Conservation (phyloP, 2,888 invertebrate genomes). For the Tortrix viridana region DNA sequence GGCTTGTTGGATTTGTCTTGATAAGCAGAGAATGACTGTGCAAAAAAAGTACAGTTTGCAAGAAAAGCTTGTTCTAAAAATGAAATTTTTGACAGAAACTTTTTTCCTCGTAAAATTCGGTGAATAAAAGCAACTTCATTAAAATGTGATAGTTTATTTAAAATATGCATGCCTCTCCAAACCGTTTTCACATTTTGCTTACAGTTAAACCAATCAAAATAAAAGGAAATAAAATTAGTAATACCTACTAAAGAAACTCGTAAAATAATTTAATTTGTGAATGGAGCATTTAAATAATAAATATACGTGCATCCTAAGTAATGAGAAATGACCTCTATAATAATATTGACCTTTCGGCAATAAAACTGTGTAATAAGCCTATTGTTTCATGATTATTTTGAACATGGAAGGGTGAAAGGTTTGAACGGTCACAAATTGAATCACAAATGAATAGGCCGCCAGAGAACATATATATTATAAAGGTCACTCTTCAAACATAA, state of each 20-base stretch:
- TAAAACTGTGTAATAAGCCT: background rate
- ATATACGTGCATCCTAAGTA: slow-evolving; percentile 4
- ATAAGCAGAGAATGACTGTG: no score
- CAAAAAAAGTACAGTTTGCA: no score
- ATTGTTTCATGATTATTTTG: no score
- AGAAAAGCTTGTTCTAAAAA: no score
- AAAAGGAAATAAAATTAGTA: slow-evolving; percentile 25
- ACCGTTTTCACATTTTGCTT: slow-evolving; percentile 21
- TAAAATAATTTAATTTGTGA: slow-evolving; percentile 17
- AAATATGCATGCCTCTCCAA: slow-evolving; percentile 28
- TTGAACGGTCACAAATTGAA: no score
- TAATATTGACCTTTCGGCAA: background rate
- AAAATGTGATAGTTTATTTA: slow-evolving; percentile 27
- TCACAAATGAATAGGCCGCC: background rate
- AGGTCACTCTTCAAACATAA: background rate
- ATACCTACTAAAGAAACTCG: slow-evolving; percentile 14
- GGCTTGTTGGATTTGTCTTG: no score
- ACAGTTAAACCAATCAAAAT: slow-evolving; percentile 16
- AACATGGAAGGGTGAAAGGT: no score
- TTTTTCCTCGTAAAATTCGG: background rate
- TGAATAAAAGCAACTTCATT: slow-evolving; percentile 28
- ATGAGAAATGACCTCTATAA: slow-evolving; percentile 4
- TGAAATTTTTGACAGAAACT: no score
- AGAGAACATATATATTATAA: background rate
- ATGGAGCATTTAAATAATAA: slow-evolving; percentile 15